Evolutionary conservation across 2,113 vertebrate genomes (phyloP).

Genomic region (Ptyas mucosa): DNA sequence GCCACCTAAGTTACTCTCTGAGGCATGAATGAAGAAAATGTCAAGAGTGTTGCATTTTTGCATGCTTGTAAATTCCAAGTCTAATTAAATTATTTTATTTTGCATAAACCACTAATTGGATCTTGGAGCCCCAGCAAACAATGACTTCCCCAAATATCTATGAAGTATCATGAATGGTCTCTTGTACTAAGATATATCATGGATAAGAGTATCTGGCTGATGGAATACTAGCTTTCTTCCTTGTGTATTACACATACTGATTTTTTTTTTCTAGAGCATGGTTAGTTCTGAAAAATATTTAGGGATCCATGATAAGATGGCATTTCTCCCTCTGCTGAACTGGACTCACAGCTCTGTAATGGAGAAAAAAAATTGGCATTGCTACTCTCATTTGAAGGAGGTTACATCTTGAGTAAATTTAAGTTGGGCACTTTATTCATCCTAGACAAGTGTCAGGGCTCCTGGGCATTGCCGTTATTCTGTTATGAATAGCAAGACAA

Average conservation of each 20-base stretch:
- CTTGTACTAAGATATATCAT: not conserved
- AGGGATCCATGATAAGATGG: not conserved
- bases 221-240: not conserved
- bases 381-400: not conserved
- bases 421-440: not conserved
- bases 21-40: not conserved
- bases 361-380: not conserved
- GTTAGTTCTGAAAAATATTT: not conserved
- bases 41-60: not conserved
- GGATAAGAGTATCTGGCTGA: not conserved
- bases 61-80: not conserved
- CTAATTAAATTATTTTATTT: not conserved
- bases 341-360: not conserved
- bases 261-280: not conserved
- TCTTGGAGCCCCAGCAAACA: not conserved
- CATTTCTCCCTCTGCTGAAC: not conserved
- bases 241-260: not conserved
- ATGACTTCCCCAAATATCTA: not conserved
- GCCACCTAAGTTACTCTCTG: not conserved
- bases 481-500: not conserved
- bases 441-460: not conserved
- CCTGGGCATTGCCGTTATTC: slow-evolving; percentile 27
- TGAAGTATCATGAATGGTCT: not conserved
- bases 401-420: slow-evolving; percentile 10
- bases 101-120: not conserved